Percentiles rank a stretch among this genome's conserved stretches.
These are phyloP conservation scores for Bellardia bayeri DNA, from an alignment of 2,888 invertebrate genomes.

Conservation along the genomic window DNA sequence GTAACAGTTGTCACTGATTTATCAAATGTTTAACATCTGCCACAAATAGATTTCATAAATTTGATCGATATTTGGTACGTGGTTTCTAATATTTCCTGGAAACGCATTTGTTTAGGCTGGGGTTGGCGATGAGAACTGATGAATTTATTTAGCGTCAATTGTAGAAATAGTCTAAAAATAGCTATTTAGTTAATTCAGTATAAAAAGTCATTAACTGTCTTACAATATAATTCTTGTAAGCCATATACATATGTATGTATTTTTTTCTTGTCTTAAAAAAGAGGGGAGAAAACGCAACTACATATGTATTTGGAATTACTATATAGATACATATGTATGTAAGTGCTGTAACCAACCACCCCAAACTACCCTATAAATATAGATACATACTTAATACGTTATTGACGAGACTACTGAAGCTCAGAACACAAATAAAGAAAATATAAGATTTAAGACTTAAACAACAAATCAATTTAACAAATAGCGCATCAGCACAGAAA, in stretches of 20 bases:
- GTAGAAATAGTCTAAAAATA: conserved; percentile 35
- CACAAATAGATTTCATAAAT: conserved; percentile 37
- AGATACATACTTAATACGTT: too few species aligned
- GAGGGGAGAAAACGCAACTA: background rate
- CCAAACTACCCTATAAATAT: conserved; percentile 1
- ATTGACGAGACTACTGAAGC: too few species aligned
- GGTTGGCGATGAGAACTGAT: conserved; percentile 24
- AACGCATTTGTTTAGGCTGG: background rate
- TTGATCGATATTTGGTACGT: conserved; percentile 31
- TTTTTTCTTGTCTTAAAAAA: background rate
- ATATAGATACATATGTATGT: too few species aligned
- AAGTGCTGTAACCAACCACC: conserved; percentile 1
- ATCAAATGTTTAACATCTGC: conserved; percentile 49
- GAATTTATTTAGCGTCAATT: conserved; percentile 27
- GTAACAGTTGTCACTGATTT: conserved; percentile 42
- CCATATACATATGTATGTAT: background rate
- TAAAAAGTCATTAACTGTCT: conserved; percentile 49
- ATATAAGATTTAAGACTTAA: too few species aligned
- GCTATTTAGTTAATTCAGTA: conserved; percentile 52
- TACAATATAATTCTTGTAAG: background rate
- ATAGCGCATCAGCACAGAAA: too few species aligned
- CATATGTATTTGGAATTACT: background rate
- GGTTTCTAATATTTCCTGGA: background rate
- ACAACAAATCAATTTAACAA: too few species aligned
- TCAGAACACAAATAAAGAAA: too few species aligned